Evolutionary conservation across 2,888 invertebrate species (phyloP), one percentile per base, ranked within the genome.

Genomic region (Anodontia alba): DNA sequence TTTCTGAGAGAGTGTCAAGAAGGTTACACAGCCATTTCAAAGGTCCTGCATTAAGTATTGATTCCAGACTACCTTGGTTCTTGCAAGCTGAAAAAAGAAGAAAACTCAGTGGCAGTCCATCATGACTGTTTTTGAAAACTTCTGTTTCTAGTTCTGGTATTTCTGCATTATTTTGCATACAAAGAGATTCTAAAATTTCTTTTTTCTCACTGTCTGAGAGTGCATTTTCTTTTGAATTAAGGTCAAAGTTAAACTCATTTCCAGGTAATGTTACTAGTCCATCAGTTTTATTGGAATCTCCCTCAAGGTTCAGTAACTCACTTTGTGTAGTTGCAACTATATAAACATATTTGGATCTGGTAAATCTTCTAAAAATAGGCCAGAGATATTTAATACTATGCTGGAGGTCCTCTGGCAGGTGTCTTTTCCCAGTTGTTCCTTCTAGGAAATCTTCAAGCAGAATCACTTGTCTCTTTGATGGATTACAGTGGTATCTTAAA

Each of bases 371-470:
- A 8, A 62, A 17, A 7, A 62, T 26, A 7, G 62, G 62, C 62
- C 62, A 62, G 5, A 33, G 1, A 23, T 62, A 62, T 8, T 62
- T 23, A 17, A 62, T 62, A 8, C 1, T 26, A 17, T 62, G 62
- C 20, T 62, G 62, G 1, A 62, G 62, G n/a, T 62, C 62, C 2
- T 33, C 33, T 23, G 31, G 31, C 20, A 62, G n/a, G 2, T 10
- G 33, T 62, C 62, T 62, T 20, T 31, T 62, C 33, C 33, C 62
- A 33, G 5, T 62, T 15, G 62, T 62, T 17, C 62, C 62, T 62
- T 62, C 62, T 33, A 62, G 23, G n/a, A 62, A 62, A 17, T 62
- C 62, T 62, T 62, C 62, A 33, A 62, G 33, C 12, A 62, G 33
- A 10, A 62, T 33, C 33, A 62, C 62, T 20, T 62, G 62, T 20